These are phyloP conservation scores for Hippocampus mohnikei DNA, from an alignment of 2,113 vertebrate genomes.

Conservation along the genomic window DNA sequence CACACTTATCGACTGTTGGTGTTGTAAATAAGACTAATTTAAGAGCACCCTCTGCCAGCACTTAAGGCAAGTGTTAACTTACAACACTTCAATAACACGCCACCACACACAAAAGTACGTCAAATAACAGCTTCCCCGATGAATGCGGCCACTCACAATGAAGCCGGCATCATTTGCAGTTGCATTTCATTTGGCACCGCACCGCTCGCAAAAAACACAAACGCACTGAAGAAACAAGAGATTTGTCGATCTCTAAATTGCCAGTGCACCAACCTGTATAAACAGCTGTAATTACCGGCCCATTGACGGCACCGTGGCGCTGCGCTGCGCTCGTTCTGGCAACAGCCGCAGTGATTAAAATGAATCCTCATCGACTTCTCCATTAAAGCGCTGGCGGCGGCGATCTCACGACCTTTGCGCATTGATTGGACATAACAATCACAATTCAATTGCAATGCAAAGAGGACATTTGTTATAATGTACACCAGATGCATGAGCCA, in stretches of 20 bases:
- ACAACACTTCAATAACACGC: slow-evolving; percentile 1
- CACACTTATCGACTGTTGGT: neutral
- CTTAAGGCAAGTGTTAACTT: neutral
- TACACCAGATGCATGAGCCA: slow-evolving; percentile 96
- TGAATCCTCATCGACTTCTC: slow-evolving; percentile 99
- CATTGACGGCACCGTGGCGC: slow-evolving; percentile 87
- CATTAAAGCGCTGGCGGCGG: slow-evolving; percentile 99
- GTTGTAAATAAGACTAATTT: slow-evolving; percentile 3
- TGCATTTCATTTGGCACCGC: slow-evolving; percentile 58
- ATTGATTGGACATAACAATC: slow-evolving; percentile 99
- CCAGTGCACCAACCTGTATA: slow-evolving; percentile 92
- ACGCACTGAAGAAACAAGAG: slow-evolving; percentile 80
- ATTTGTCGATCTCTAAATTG: slow-evolving; percentile 94
- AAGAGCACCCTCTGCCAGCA: neutral
- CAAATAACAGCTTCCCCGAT: slow-evolving; percentile 55
- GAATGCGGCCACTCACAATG: slow-evolving; percentile 48
- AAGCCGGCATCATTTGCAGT: slow-evolving; percentile 54
- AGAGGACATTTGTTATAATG: slow-evolving; percentile 99
- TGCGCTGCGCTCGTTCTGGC: slow-evolving; percentile 88
- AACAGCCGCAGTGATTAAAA: slow-evolving; percentile 98
- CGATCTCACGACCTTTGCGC: slow-evolving; percentile 98
- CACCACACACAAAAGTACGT: slow-evolving; percentile 23
- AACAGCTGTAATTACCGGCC: slow-evolving; percentile 95
- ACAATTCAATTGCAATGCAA: slow-evolving; percentile 99
- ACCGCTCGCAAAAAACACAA: slow-evolving; percentile 48